Evolutionary conservation across 2,888 invertebrate genomes (phyloP).

Genomic region (Apodemia mormo): DNA sequence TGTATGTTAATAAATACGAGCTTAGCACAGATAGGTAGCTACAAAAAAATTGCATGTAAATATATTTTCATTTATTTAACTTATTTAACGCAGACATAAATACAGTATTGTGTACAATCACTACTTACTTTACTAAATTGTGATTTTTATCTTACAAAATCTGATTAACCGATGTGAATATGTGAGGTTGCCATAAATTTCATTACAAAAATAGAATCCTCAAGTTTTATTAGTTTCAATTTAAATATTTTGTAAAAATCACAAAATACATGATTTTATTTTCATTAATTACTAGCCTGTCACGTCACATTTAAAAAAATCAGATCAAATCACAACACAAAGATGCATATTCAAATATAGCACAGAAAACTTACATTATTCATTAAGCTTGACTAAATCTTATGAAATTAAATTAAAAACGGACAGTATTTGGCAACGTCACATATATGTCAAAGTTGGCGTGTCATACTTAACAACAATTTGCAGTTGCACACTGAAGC

Average conservation of each 20-base stretch:
- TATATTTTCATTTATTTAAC: neutral
- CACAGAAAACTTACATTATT: neutral
- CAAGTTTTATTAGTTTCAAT: neutral
- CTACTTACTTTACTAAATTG: slow-evolving; percentile 4
- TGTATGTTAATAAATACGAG: too few species aligned
- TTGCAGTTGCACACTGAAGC: neutral
- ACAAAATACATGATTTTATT: neutral
- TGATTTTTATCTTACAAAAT: neutral
- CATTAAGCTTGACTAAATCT: neutral
- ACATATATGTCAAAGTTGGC: neutral
- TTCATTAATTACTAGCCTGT: neutral
- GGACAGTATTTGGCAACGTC: neutral
- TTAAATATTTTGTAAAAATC: neutral
- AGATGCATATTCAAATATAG: too few species aligned
- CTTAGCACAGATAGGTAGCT: too few species aligned
- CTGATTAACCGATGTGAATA: neutral
- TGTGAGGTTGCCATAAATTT: neutral
- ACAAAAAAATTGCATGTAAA: too few species aligned
- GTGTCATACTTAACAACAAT: neutral
- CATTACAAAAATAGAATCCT: neutral
- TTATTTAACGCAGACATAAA: neutral
- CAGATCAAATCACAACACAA: too few species aligned
- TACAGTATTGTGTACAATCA: neutral
- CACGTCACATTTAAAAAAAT: neutral
- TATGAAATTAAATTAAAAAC: neutral